Evolutionary conservation across 2,888 invertebrate genomes (phyloP).

Genomic region (Brassicogethes aeneus): DNA sequence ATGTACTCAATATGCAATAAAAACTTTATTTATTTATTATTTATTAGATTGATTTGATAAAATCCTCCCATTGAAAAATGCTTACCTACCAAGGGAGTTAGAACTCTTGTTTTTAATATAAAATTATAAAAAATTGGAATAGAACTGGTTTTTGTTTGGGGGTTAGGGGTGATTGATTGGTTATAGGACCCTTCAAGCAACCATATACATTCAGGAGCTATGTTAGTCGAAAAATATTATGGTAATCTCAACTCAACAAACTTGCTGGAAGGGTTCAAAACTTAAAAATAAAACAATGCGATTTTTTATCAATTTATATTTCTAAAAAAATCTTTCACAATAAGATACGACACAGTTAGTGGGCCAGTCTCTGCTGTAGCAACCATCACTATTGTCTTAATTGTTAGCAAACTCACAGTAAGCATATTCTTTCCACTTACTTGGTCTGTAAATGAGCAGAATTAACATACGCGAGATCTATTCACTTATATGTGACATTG

Average conservation of each 20-base stretch:
- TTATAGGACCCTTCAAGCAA: conserved; percentile 28
- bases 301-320: conserved; percentile 38
- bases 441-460: conserved; percentile 13
- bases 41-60: too few relatives aligned
- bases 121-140: too few relatives aligned
- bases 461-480: conserved; percentile 24
- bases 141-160: too few relatives aligned
- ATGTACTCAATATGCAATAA: too few relatives aligned
- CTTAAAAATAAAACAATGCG: conserved; percentile 20
- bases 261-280: conserved; percentile 36
- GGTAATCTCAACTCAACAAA: conserved; percentile 8
- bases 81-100: too few relatives aligned
- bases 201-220: conserved; percentile 25
- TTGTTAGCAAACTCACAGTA: conserved; percentile 35
- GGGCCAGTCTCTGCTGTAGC: conserved; percentile 34
- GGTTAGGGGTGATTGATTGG: conserved; percentile 5
- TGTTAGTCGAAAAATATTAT: conserved; percentile 10
- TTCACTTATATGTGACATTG: conserved; percentile 22
- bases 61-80: too few relatives aligned
- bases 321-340: conserved; percentile 41
- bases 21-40: too few relatives aligned
- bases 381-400: conserved; percentile 3
- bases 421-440: conserved; percentile 19
- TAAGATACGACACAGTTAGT: conserved; percentile 36
- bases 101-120: too few relatives aligned